Conservation (phyloP, 2,113 vertebrate genomes). For the Mola mola region DNA sequence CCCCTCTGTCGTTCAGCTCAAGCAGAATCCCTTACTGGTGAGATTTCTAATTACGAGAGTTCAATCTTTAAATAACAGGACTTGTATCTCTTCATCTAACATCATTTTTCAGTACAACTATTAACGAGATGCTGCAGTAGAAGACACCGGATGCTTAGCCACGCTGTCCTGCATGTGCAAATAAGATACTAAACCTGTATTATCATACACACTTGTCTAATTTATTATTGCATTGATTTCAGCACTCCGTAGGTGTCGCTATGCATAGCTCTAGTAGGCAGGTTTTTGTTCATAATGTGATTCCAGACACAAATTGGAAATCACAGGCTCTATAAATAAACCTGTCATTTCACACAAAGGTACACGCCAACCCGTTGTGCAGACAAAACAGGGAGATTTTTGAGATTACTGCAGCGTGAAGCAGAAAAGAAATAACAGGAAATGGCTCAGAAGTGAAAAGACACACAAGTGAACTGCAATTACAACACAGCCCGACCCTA, state of each 20-base stretch:
- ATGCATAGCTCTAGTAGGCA: too few relatives aligned
- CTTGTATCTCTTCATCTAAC: too few relatives aligned
- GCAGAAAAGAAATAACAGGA: slow-evolving; percentile 71
- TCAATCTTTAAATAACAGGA: too few relatives aligned
- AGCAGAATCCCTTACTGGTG: too few relatives aligned
- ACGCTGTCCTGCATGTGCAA: neutral
- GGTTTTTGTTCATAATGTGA: neutral
- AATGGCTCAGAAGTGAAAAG: slow-evolving; percentile 46
- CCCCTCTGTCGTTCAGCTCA: too few relatives aligned
- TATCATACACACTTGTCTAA: too few relatives aligned
- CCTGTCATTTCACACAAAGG: neutral
- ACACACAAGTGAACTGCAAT: slow-evolving; percentile 59
- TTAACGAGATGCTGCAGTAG: neutral
- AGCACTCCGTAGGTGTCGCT: too few relatives aligned
- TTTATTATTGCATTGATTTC: too few relatives aligned
- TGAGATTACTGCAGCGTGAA: slow-evolving; percentile 43
- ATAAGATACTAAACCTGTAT: neutral
- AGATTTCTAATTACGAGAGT: too few relatives aligned
- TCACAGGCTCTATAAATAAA: too few relatives aligned
- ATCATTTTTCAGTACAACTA: neutral
- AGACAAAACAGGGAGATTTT: slow-evolving; percentile 39
- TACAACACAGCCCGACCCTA: slow-evolving; percentile 52
- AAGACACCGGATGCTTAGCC: neutral
- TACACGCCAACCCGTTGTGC: slow-evolving; percentile 13
- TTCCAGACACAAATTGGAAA: neutral